These are phyloP conservation scores for Numida meleagris DNA, from an alignment of 2,113 vertebrate genomes.

Conservation along the genomic window DNA sequence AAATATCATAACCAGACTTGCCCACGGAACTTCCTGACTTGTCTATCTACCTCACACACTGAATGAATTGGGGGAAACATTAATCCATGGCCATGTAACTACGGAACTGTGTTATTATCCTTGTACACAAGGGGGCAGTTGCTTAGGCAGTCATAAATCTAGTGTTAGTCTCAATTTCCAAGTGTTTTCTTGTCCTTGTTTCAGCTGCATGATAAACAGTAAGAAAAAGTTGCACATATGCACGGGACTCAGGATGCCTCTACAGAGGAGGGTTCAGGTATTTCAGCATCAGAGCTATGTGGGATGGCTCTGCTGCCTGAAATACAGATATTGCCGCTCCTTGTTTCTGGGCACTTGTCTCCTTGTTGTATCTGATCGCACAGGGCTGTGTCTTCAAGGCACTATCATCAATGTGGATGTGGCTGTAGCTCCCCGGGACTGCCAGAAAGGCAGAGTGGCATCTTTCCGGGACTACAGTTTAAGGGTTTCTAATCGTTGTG, in stretches of 20 bases:
- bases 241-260: not conserved
- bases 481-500: accelerated
- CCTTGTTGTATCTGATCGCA: accelerated
- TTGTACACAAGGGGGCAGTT: constrained; percentile 53
- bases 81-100: not conserved
- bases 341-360: not conserved
- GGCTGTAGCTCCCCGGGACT: not conserved
- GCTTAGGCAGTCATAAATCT: not conserved
- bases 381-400: not conserved
- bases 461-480: not conserved
- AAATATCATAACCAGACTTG: not conserved
- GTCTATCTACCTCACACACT: not conserved
- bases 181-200: not conserved
- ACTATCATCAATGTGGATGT: not conserved
- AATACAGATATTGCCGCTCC: not conserved
- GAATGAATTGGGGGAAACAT: not conserved
- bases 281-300: not conserved
- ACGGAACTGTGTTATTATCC: not conserved
- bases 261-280: not conserved
- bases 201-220: not conserved
- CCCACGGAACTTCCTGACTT: not conserved
- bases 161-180: accelerated
- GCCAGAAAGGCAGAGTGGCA: not conserved
- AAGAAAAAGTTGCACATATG: not conserved
- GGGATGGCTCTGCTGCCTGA: not conserved